Evolutionary conservation across 2,888 invertebrate genomes (phyloP), one percentile per base, ranked within the genome.

Genomic region (Orthonychiurus folsomi): DNA sequence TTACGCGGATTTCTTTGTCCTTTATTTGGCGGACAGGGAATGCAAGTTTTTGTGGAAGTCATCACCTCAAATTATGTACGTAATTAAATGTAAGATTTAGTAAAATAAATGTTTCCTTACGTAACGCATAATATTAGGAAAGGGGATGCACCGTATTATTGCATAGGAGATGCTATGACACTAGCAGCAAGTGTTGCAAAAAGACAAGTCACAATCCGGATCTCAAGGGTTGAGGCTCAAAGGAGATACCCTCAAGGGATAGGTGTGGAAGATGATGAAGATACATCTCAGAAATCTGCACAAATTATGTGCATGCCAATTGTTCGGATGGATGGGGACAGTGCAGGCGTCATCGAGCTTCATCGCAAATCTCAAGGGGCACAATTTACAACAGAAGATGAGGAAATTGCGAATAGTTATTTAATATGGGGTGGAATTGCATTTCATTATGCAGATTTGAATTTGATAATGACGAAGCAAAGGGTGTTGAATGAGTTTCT

Each of bases 401-500:
- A 86, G 75, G 85, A 87, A 75, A 82, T 84, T 56, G 82, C 83
- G 53, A 80, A 81, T 59, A 83, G 83, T 66, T 85, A 85, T 73
- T 76, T 85, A 61, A 82, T 85, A 0, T 85, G 86, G 85, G 86
- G 86, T 25, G 85, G 85, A 53, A 81, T 87, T 60, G 83, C 85
- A 0, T 76, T 86, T 9, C 85, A 86, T 74, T 87, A 84, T 73
- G 84, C 85, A 27, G 84, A 84, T 69, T 79, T 87, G 64, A 87
- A 84, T 75, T 78, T 83, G 67, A 83, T 81, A 69, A 85, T 86
- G 81, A 83, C 82, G 68, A 84, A 84, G 73, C 86, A 88, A 75
- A 80, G 84, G 63, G 84, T 84, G 71, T 80, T 89, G 69, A 86
- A 87, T 56, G 87, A 87, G 66, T 89, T 89, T 75, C 80, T 90